Conservation (phyloP, 37 sponge, comb jelly and placozoan genomes). For the Amphimedon queenslandica region DNA sequence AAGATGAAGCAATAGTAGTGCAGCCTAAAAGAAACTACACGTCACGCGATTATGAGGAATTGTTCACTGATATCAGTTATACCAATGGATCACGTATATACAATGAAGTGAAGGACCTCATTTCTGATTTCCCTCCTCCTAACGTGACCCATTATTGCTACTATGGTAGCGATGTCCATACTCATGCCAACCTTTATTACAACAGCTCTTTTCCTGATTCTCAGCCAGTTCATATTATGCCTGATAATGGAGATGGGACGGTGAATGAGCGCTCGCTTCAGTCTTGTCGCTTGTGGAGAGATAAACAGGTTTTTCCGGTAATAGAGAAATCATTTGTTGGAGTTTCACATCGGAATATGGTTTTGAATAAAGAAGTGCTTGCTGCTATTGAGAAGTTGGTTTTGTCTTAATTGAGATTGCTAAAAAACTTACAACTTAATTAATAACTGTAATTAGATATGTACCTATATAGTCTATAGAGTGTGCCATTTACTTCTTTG, state of each 20-base stretch:
- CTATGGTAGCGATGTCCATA: conserved; percentile 41
- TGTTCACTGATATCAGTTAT: conserved; percentile 35
- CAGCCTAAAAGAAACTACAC: conserved; percentile 55
- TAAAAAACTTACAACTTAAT: too few relatives aligned
- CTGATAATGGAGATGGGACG: conserved; percentile 71
- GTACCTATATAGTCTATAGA: too few relatives aligned
- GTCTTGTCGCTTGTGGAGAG: conserved; percentile 60
- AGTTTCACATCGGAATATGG: conserved; percentile 26
- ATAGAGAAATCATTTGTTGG: conserved; percentile 12
- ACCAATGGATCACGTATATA: conserved; percentile 27
- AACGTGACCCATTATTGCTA: conserved; percentile 58
- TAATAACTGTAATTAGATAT: too few relatives aligned
- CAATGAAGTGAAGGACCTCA: conserved; percentile 23
- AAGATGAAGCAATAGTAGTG: conserved; percentile 8
- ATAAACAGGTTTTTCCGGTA: too few relatives aligned
- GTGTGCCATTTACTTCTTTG: too few relatives aligned
- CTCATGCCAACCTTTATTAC: not conserved
- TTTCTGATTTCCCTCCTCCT: conserved; percentile 30
- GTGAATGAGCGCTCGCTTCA: conserved; percentile 51
- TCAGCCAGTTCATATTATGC: not conserved
- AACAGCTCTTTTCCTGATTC: not conserved
- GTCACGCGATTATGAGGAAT: conserved; percentile 39
- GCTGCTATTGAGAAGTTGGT: conserved; percentile 10
- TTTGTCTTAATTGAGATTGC: too few relatives aligned
- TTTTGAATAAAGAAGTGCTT: conserved; percentile 12